Base-by-base conservation (phyloP, 2,113 vertebrate species). In the Pterocles gutturalis region DNA sequence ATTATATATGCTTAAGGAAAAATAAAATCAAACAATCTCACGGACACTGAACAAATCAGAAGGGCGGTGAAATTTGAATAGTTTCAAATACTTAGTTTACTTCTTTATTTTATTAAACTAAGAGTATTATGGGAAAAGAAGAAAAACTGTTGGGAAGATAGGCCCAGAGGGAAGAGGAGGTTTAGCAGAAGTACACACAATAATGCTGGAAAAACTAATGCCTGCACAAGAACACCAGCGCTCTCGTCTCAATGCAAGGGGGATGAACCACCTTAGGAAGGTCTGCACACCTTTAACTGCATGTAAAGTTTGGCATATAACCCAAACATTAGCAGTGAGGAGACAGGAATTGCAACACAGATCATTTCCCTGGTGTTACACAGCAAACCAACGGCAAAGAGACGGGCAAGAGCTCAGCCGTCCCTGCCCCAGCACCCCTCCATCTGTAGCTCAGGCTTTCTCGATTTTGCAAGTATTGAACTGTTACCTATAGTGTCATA, bases 211-310 rank as follows among this genome's bases (percentile, higher is more conserved):
- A 57, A 93, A 77, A 29, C 53, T n/a, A 64, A 62, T 1, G 41
- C 43, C 73, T 85, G 62, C 51, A 49, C 54, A 53, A 38, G 79
- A 69, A n/a, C 72, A 61, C 38, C 82, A 72, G 71, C 67, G 29
- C 31, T 31, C 17, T 3, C 0, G 0, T 13, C 46, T 21, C 0
- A 1, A 69, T 25, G 36, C 62, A n/a, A 65, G 76, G 5, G 34
- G 81, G 66, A 85, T 71, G 73, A 62, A 76, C 33, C 46, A 14
- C 45, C 61, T 16, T 19, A 43, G 83, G 51, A 83, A 70, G 49
- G 8, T 70, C 2, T 66, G 69, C 25, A 73, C 83, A 33, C 43
- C 26, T 89, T 46, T 33, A 58, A 34, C 54, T 64, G 41, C n/a
- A 21, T 2, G 5, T 11, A 7, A 79, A 72, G 24, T 36, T 11